Base-by-base conservation (phyloP, 2,888 invertebrate genomes). In the Limulus polyphemus region DNA sequence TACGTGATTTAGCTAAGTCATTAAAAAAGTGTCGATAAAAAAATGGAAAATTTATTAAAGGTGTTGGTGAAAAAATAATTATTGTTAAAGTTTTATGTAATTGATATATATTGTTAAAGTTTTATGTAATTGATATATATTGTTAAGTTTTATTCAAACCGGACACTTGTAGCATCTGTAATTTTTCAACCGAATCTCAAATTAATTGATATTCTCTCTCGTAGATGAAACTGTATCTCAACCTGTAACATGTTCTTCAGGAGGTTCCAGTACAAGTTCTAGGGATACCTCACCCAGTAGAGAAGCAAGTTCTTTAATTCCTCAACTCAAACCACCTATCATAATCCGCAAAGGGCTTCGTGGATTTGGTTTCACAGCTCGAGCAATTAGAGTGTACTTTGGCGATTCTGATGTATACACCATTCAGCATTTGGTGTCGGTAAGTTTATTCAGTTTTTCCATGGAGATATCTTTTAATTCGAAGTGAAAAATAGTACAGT, bases 371-470 rank as follows among this genome's bases (percentile, higher is more conserved):
- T 99, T 99, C 79, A 97, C 95, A 0, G 89, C 99, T 55, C 89
- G 95, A 75, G 98, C 98, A 0, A 97, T 99, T 68, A 83, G 98
- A 11, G 99, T 99, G 1, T 99, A 97, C 77, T 91, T 92, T 75
- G 98, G 97, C 0, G 95, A 98, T 72, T 88, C 92, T 0, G 97
- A 99, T 77, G 93, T 94, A 75, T 99, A 97, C 77, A 97, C 97
- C 1, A 92, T 99, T 84, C 98, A 99, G 75, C 99, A 99, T 78
- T 80, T 99, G 69, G 97, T 99, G 9, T 89, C 90, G 82, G 90
- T 88, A 74, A 79, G 82, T 72, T 11, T n/a, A n/a, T n/a, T n/a
- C n/a, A 32, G 1, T 32, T 32, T 32, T 32, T 7, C 32, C 32
- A 32, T 32, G 7, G 7, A 32, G 7, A 7, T 32, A 32, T 32